Base-by-base conservation (phyloP, 2,113 vertebrate species). In the Ptilonorhynchus violaceus region DNA sequence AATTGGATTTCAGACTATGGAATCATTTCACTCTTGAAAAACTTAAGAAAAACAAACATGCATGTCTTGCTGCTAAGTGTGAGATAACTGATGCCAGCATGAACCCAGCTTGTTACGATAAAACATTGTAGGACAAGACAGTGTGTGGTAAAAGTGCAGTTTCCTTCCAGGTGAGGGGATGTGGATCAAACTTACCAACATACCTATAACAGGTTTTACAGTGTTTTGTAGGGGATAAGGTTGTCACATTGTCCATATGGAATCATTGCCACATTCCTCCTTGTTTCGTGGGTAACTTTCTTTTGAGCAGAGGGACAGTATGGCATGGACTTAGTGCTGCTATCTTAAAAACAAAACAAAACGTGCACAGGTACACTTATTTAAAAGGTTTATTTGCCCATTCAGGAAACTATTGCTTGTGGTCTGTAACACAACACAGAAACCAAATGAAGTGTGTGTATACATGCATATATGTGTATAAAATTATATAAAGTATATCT, bases 381-480 rank as follows among this genome's bases (percentile, higher is more conserved):
- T 90, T 94, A 68, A 85, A 93, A 67, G 35, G 7, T 86, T 93
- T 92, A 88, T 98, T 96, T 97, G 70, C 91, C 96, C 96, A 97
- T 97, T 98, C 96, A 98, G 97, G 95, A 98, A 98, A 97, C 75
- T 81, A 92, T 97, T 95, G 85, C 96, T 97, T 98, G 96, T 97
- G 88, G 91, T 97, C 89, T 98, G 63, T 98, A 98, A 96, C 95
- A 89, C 96, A 97, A 96, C 96, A 91, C 96, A 97, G 96, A 97
- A 98, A 98, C 97, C 97, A 98, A 98, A 98, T 98, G 96, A 97
- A 96, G 92, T 98, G 89, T 97, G 92, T 98, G 93, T 97, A 92
- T 98, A 94, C 97, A 93, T 98, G 96, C 97, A 97, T 96, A 95
- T 97, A 96, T 98, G 95, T 98, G 97, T 98, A 98, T 96, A 96